These are phyloP conservation scores for Grus americana DNA, from an alignment of 2,113 vertebrate species.

Conservation along the genomic window DNA sequence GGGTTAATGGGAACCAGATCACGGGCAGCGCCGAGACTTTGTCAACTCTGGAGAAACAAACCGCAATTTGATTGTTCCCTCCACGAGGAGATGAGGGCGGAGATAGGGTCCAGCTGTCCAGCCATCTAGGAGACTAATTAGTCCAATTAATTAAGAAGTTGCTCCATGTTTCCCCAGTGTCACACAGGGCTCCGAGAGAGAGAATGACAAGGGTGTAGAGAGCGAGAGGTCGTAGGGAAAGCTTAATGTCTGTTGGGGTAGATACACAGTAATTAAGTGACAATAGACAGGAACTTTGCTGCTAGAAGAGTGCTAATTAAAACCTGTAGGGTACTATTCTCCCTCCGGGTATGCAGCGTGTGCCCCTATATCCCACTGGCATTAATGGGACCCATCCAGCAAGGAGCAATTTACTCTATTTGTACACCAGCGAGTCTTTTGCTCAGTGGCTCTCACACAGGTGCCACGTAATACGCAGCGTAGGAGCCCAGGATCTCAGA, in stretches of 20 bases:
- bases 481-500: accelerated
- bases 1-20: constrained; percentile 37
- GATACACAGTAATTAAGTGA: constrained; percentile 64
- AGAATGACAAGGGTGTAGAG: constrained; percentile 29
- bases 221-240: constrained; percentile 50
- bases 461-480: accelerated
- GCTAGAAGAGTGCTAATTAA: constrained; percentile 58
- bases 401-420: neutral
- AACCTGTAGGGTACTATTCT: constrained; percentile 27
- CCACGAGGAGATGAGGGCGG: constrained; percentile 7
- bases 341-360: neutral
- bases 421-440: accelerated
- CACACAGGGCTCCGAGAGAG: constrained; percentile 24
- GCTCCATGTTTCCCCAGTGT: constrained; percentile 65
- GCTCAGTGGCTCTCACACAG: neutral
- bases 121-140: constrained; percentile 87
- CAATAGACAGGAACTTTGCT: constrained; percentile 56
- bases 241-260: constrained; percentile 40
- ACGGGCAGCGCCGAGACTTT: neutral
- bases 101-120: constrained; percentile 88
- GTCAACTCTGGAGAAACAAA: constrained; percentile 27
- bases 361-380: neutral
- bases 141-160: constrained; percentile 88
- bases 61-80: constrained; percentile 25
- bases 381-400: neutral